Base-by-base conservation (phyloP, 2,797 vertebrate species). In the Hyperoplus lanceolatus region DNA sequence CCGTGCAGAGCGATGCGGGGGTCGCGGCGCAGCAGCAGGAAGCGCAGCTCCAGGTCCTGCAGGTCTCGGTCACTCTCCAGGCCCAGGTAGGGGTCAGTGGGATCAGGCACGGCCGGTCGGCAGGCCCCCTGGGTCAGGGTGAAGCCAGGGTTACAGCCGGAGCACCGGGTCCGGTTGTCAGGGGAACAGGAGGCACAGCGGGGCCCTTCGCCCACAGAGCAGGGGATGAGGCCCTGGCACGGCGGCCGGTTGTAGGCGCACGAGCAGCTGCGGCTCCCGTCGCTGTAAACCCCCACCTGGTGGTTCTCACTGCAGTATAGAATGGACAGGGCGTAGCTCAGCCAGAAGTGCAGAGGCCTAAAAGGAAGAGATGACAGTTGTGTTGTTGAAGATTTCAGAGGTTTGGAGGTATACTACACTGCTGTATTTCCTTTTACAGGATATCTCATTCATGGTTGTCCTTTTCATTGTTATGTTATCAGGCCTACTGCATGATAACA, bases 231-330 rank as follows among this genome's bases (percentile, higher is more conserved):
- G 0, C 94, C 92, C 0, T 98, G 95, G 90, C 98, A 99, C 0
- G 94, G 91, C 5, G 96, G 95, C 66, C 96, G 96, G 80, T 93
- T 96, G 0, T 96, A 96, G 2, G 96, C 97, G 53, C 98, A 99
- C 1, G 96, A 95, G 86, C 98, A 99, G 2, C 95, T 96, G 76
- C 94, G 96, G 0, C 96, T 97, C 87, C 96, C 96, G 36, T 97
- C 97, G 0, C 96, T 96, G 74, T 98, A 99, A 78, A 96, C 96
- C 0, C 98, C 98, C 15, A 97, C 92, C 16, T 96, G 97, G 73
- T 97, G 95, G 14, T 97, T 97, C 87, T 99, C 97, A 0, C 96
- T 96, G 96, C 98, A 99, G 95, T 99, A 99, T 38, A 99, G 91
- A 45, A 97, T 93, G 7, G 98, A 98, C 83, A 98, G 96, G 82